These are phyloP conservation scores for Trachymyrmex septentrionalis DNA, from an alignment of 1,140 invertebrate species.

Conservation along the genomic window DNA sequence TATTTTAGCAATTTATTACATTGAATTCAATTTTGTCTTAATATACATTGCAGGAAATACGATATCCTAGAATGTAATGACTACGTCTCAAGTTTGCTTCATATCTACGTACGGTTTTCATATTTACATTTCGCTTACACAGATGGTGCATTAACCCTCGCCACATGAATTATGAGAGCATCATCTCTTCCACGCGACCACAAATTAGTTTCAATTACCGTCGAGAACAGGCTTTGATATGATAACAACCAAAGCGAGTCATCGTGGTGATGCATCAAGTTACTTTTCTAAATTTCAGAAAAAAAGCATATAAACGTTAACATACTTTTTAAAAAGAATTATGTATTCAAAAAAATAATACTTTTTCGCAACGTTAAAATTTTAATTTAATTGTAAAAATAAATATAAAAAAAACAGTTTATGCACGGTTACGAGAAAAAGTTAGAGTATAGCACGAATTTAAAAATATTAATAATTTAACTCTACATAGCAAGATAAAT, in stretches of 20 bases:
- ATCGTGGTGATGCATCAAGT: constrained; percentile 39
- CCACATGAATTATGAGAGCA: constrained; percentile 53
- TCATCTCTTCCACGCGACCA: constrained; percentile 44
- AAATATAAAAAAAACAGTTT: background rate
- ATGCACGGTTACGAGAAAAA: background rate
- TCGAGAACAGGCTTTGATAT: constrained; percentile 45
- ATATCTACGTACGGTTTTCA: constrained; percentile 25
- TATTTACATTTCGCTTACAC: constrained; percentile 51
- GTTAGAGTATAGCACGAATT: background rate
- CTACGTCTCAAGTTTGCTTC: constrained; percentile 23
- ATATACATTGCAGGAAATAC: background rate
- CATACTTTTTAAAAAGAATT: background rate
- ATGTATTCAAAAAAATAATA: background rate
- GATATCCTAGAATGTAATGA: constrained; percentile 27
- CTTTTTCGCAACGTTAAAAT: background rate
- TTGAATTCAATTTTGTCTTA: constrained; percentile 32
- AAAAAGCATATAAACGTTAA: background rate
- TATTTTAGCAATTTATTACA: background rate
- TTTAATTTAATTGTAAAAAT: background rate
- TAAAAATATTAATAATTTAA: background rate
- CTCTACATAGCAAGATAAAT: background rate
- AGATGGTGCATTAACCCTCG: constrained; percentile 51
- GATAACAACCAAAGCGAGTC: constrained; percentile 55
- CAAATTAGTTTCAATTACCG: constrained; percentile 58
- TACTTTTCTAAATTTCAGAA: constrained; percentile 18